Percentiles rank a stretch among this genome's conserved stretches.
These are phyloP conservation scores for Bufo gargarizans DNA, from an alignment of 2,113 vertebrate species.

Conservation along the genomic window DNA sequence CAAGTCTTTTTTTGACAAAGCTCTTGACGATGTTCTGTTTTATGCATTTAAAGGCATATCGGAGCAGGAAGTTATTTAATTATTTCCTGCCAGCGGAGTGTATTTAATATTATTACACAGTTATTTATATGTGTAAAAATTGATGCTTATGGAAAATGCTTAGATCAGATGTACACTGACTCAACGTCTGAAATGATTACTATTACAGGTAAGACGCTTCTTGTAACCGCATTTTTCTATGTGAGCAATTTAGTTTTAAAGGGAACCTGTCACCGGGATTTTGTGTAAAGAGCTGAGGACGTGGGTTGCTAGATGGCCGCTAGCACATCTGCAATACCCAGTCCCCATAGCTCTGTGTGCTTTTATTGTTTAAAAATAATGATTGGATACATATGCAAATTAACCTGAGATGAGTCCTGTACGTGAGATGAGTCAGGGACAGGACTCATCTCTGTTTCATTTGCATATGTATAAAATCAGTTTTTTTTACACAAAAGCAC, in stretches of 20 bases:
- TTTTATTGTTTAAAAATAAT: too few relatives aligned
- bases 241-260: neutral
- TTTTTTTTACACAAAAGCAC: too few relatives aligned
- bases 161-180: neutral
- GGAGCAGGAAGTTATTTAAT: neutral
- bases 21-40: conserved; percentile 27
- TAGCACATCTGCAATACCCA: too few relatives aligned
- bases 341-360: too few relatives aligned
- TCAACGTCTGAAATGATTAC: neutral
- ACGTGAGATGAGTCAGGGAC: too few relatives aligned
- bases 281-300: too few relatives aligned
- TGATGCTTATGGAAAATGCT: neutral
- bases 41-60: conserved; percentile 46
- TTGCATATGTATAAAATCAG: too few relatives aligned
- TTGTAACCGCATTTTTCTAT: neutral
- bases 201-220: neutral
- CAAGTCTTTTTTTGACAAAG: conserved; percentile 30
- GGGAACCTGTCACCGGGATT: too few relatives aligned
- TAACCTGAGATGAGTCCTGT: too few relatives aligned
- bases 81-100: neutral
- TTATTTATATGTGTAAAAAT: neutral
- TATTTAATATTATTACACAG: neutral
- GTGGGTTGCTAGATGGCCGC: too few relatives aligned
- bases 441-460: too few relatives aligned
- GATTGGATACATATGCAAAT: too few relatives aligned